Evolutionary conservation across 2,113 vertebrate genomes (phyloP).

Genomic region (Pluvialis apricaria): DNA sequence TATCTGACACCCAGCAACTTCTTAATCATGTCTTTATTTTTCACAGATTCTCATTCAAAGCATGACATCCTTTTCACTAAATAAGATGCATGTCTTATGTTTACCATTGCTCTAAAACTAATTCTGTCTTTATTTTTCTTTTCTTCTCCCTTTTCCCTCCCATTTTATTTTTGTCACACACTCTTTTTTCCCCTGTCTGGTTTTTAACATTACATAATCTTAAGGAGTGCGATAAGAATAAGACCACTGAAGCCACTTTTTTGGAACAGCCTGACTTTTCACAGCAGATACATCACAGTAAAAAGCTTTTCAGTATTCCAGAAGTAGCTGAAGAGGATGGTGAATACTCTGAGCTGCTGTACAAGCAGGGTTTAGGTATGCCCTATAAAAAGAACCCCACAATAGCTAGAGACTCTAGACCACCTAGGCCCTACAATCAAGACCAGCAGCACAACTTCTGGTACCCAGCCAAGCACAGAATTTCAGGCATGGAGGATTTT

Average conservation of each 20-base stretch:
- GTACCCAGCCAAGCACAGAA: conserved; percentile 59
- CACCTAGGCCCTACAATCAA: conserved; percentile 55
- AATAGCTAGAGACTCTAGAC: conserved; percentile 7
- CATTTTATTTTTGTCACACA: conserved; percentile 79
- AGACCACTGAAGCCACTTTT: conserved; percentile 79
- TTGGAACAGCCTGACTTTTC: conserved; percentile 85
- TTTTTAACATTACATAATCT: conserved; percentile 76
- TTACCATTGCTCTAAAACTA: conserved; percentile 88
- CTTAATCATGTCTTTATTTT: conserved; percentile 59
- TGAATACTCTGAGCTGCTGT: conserved; percentile 55
- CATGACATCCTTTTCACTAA: conserved; percentile 83
- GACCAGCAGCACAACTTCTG: conserved; percentile 62
- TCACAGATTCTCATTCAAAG: conserved; percentile 84
- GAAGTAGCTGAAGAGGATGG: conserved; percentile 93
- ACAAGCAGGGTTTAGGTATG: conserved; percentile 61
- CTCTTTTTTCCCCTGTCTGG: conserved; percentile 65
- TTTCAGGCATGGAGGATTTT: conserved; percentile 63
- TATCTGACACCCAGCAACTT: conserved; percentile 16
- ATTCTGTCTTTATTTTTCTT: conserved; percentile 97
- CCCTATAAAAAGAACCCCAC: conserved; percentile 16
- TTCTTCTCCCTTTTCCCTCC: conserved; percentile 62
- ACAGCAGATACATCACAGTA: conserved; percentile 82
- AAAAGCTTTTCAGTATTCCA: conserved; percentile 95
- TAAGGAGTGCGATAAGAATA: conserved; percentile 84
- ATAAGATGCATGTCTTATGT: conserved; percentile 86